Conservation (phyloP, 2,888 invertebrate genomes). For the Epiblema foenella region DNA sequence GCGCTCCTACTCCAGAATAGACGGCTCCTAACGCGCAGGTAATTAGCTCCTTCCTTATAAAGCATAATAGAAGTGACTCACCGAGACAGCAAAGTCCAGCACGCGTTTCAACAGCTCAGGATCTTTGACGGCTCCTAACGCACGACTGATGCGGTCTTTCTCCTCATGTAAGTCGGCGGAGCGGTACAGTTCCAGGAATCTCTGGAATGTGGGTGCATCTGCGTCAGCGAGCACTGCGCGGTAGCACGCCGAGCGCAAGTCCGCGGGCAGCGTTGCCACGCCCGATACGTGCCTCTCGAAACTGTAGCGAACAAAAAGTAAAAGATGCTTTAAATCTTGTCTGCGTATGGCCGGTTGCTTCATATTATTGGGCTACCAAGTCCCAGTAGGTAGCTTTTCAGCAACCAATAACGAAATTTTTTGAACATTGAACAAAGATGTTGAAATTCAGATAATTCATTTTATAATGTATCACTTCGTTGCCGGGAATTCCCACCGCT, state of each 20-base stretch:
- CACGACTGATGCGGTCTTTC: slow-evolving; percentile 94
- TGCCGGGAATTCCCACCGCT: too few relatives aligned
- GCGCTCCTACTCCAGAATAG: too few relatives aligned
- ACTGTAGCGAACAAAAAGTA: slow-evolving; percentile 57
- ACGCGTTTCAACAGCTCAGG: slow-evolving; percentile 89
- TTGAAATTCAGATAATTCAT: too few relatives aligned
- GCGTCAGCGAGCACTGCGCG: slow-evolving; percentile 90
- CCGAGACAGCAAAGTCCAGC: slow-evolving; percentile 92
- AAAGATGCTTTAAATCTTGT: background rate
- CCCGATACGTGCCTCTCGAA: slow-evolving; percentile 88
- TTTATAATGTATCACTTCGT: too few relatives aligned
- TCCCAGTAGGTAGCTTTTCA: too few relatives aligned
- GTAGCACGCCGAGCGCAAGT: slow-evolving; percentile 94
- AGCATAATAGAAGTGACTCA: slow-evolving; percentile 68
- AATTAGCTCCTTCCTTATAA: slow-evolving; percentile 81
- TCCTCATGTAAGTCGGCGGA: slow-evolving; percentile 96
- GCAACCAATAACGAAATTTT: background rate
- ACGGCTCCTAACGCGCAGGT: slow-evolving; percentile 93
- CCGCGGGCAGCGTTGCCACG: slow-evolving; percentile 89
- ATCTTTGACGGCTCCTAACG: slow-evolving; percentile 92
- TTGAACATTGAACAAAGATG: too few relatives aligned
- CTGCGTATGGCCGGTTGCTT: too few relatives aligned
- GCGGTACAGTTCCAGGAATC: slow-evolving; percentile 92
- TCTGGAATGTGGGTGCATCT: slow-evolving; percentile 89
- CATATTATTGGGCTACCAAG: too few relatives aligned